Conservation (phyloP, 2,888 invertebrate genomes). For the Zootermopsis nevadensis region DNA sequence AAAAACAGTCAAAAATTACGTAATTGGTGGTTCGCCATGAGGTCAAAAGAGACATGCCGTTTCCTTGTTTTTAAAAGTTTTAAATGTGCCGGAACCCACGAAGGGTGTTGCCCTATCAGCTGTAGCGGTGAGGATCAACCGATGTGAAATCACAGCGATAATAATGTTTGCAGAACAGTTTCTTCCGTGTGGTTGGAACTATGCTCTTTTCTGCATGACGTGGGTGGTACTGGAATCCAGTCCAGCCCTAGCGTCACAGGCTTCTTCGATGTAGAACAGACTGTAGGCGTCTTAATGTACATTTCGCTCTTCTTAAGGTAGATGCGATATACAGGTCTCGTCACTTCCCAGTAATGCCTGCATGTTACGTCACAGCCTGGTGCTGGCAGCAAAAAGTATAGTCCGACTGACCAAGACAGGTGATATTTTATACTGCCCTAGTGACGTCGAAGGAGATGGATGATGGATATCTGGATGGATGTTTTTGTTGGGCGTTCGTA, state of each 20-base stretch:
- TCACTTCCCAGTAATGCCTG: no score
- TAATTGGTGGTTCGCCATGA: background rate
- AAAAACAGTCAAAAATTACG: background rate
- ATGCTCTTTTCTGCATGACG: background rate
- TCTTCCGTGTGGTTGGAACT: slow-evolving; percentile 5
- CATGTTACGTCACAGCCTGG: no score
- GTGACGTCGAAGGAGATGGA: no score
- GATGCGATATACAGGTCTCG: no score
- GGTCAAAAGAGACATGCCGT: no score
- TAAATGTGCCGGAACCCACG: background rate
- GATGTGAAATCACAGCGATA: background rate
- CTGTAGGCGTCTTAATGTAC: slow-evolving; percentile 5
- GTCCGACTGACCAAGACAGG: no score
- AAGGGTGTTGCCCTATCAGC: background rate
- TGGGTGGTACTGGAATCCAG: background rate
- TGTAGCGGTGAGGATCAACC: no score
- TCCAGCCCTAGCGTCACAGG: background rate
- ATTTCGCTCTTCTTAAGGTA: background rate
- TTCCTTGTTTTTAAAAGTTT: background rate
- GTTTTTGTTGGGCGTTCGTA: no score
- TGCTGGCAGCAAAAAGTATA: no score
- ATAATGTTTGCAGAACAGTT: background rate
- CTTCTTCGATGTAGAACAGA: background rate
- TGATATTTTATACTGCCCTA: no score
- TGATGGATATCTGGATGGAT: no score